These are phyloP conservation scores for Brachionus rubens DNA, from an alignment of 1,140 invertebrate genomes.

Conservation along the genomic window DNA sequence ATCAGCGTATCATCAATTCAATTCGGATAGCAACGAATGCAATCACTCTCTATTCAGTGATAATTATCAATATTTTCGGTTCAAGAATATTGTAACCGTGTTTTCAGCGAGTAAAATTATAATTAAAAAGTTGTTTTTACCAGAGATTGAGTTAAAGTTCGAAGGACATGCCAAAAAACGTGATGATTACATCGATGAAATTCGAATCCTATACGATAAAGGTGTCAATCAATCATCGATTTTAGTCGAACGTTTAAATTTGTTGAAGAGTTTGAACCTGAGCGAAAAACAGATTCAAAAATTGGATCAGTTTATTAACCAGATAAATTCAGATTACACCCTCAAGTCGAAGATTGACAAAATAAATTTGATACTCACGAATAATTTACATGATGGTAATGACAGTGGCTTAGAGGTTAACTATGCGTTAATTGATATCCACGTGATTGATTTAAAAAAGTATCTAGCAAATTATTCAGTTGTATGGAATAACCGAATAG, in stretches of 20 bases:
- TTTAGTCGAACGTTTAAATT: slow-evolving; percentile 11
- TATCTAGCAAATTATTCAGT: neutral
- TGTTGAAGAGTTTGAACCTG: neutral
- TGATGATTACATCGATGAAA: slow-evolving; percentile 17
- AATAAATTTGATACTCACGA: slow-evolving; percentile 42
- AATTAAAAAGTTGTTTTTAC: slow-evolving; percentile 4
- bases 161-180: neutral
- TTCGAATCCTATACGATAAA: slow-evolving; percentile 6
- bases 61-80: slow-evolving; percentile 80
- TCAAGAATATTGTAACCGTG: slow-evolving; percentile 43
- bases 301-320: slow-evolving; percentile 11
- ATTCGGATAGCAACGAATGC: slow-evolving; percentile 67
- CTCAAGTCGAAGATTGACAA: slow-evolving; percentile 30
- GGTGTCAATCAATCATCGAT: neutral
- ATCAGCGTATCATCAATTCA: slow-evolving; percentile 65
- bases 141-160: neutral
- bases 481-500: slow-evolving; percentile 16
- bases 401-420: neutral
- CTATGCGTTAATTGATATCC: slow-evolving; percentile 7
- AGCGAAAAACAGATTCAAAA: slow-evolving; percentile 39
- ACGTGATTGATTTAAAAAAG: slow-evolving; percentile 40
- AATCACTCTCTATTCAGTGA: slow-evolving; percentile 82
- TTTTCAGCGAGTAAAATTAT: slow-evolving; percentile 16
- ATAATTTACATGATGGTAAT: neutral
- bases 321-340: neutral